phyloP scores from a whole-genome alignment of 2,797 vertebrate genomes.

The Fundulus diaphanus region DNA sequence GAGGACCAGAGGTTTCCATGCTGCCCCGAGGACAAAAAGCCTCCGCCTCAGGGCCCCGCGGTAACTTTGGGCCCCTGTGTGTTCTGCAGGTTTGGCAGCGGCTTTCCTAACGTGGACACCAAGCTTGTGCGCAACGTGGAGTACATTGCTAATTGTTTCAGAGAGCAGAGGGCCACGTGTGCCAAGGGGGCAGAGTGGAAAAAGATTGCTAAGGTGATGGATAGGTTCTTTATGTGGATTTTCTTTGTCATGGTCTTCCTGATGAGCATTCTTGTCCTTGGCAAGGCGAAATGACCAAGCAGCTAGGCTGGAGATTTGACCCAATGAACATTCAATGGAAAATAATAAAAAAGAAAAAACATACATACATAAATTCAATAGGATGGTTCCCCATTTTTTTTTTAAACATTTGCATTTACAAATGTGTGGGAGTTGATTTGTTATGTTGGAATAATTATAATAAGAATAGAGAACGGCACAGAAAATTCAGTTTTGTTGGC shows the following conservation, averaged over 20 bases:
- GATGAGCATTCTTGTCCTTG: constrained; percentile 94
- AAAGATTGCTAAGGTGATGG: constrained; percentile 98
- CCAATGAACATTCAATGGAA: not conserved
- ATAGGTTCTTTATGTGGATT: constrained; percentile 98
- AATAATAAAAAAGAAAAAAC: too few relatives aligned
- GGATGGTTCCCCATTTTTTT: constrained; percentile 2
- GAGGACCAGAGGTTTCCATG: constrained; percentile 61
- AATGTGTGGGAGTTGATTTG: constrained; percentile 2
- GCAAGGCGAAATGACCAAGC: constrained; percentile 82
- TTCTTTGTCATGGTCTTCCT: constrained; percentile 98
- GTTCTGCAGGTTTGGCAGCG: constrained; percentile 65
- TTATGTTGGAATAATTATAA: not conserved
- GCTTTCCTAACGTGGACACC: constrained; percentile 55
- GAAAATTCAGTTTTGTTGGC: constrained; percentile 3
- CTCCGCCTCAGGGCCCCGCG: constrained; percentile 64
- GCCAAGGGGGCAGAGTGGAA: constrained; percentile 97
- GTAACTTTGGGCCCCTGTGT: constrained; percentile 76
- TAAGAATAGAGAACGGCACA: constrained; percentile 9
- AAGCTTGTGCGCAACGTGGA: constrained; percentile 88
- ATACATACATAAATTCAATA: constrained; percentile 6
- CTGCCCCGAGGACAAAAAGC: constrained; percentile 72
- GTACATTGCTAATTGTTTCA: constrained; percentile 93
- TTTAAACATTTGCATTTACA: constrained; percentile 12
- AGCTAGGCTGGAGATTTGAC: not conserved
- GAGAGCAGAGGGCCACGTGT: constrained; percentile 89